phyloP scores from a whole-genome alignment of 2,797 vertebrate species.

The Ptychobarbus kaznakovi region DNA sequence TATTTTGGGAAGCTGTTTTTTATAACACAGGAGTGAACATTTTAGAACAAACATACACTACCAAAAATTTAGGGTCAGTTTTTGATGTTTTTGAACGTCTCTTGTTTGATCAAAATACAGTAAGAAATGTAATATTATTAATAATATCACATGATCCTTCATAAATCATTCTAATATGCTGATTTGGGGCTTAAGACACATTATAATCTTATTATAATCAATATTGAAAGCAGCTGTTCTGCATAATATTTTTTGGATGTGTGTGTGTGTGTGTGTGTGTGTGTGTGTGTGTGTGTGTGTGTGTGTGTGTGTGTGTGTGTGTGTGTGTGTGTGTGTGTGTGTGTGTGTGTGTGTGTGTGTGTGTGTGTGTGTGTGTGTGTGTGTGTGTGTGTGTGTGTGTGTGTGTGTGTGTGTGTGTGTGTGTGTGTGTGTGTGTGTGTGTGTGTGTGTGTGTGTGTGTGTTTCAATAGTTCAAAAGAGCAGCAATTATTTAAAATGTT shows the following conservation, averaged over 20 bases:
- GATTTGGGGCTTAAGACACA: neutral
- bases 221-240: neutral
- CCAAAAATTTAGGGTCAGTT: neutral
- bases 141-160: neutral
- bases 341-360: no score
- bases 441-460: no score
- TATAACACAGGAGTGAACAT: neutral
- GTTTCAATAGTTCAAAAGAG: neutral
- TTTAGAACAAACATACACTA: neutral
- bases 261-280: no score
- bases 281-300: no score
- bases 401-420: no score
- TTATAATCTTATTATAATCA: neutral
- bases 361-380: no score
- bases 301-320: no score
- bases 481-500: neutral
- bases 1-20: neutral
- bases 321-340: no score
- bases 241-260: neutral
- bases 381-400: no score
- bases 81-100: neutral
- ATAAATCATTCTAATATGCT: neutral
- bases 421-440: no score
- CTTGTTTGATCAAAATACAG: neutral
- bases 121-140: neutral